Percentiles rank a stretch among this genome's conserved stretches.
These are phyloP conservation scores for Argopecten irradians DNA, from an alignment of 1,140 invertebrate genomes.

Conservation along the genomic window DNA sequence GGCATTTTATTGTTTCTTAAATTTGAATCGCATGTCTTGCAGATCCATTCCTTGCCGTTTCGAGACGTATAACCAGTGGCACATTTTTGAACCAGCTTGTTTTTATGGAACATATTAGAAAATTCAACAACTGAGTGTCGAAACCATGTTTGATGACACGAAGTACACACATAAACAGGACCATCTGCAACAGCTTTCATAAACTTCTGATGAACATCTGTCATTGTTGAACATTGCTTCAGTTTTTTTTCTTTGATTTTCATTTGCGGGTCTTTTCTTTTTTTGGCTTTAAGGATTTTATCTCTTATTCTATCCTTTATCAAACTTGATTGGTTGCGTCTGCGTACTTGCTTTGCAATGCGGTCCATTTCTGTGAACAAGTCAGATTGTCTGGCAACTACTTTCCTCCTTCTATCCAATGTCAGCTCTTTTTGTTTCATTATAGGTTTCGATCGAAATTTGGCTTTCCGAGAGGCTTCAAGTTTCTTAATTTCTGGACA, in stretches of 20 bases:
- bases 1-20: slow-evolving; percentile 45
- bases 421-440: not conserved
- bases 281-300: not conserved
- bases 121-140: slow-evolving; percentile 37
- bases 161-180: slow-evolving; percentile 45
- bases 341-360: not conserved
- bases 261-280: not conserved
- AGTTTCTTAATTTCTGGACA: not conserved
- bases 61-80: slow-evolving; percentile 34
- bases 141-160: slow-evolving; percentile 54
- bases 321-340: not conserved
- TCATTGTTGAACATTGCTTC: not conserved
- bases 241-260: not conserved
- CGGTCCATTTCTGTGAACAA: not conserved
- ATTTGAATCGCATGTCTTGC: slow-evolving; percentile 47
- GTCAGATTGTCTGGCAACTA: no score
- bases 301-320: not conserved
- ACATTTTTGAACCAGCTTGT: not conserved
- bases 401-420: not conserved
- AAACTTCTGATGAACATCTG: not conserved
- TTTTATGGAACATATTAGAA: not conserved
- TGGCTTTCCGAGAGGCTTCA: not conserved
- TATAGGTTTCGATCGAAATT: not conserved
- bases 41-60: slow-evolving; percentile 41
- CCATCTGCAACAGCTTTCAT: not conserved